Base-by-base conservation (phyloP, 2,797 vertebrate species). In the Myripristis jacobus region DNA sequence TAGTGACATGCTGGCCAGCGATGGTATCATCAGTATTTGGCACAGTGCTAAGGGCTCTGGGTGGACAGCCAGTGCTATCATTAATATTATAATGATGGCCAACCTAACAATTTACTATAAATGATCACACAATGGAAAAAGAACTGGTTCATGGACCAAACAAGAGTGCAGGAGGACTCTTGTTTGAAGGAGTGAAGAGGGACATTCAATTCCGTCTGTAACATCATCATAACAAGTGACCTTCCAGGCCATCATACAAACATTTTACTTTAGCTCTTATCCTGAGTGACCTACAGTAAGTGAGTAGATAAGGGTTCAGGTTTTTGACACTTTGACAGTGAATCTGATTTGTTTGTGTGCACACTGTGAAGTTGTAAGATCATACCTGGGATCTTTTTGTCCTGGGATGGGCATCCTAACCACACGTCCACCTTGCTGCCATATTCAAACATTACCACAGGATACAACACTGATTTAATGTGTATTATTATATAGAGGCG, bases 161-260 rank as follows among this genome's bases (percentile, higher is more conserved):
- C 6, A 29, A n/a, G n/a, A n/a, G n/a, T n/a, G n/a, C n/a, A n/a
- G n/a, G n/a, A n/a, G n/a, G n/a, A n/a, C n/a, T n/a, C n/a, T n/a
- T n/a, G n/a, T n/a, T n/a, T n/a, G n/a, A n/a, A 54, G 4, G n/a
- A 31, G 11, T 56, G 54, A 76, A 47, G 75, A 74, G 12, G 38
- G 27, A 78, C 11, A 11, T 6, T 43, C 52, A 34, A 29, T 29
- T 54, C 52, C 64, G 66, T 34, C 65, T 12, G 60, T 25, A 65
- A 36, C 38, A 21, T 47, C 0, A 50, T 66, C 4, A 6, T 47
- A 13, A 2, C 46, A 54, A 22, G 10, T 52, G 47, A 52, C 34
- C 5, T 31, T 54, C 11, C 9, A 44, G 16, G 41, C 41, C 16
- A 18, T 15, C 12, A 44, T 15, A 36, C 7, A 36, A 9, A 36